Evolutionary conservation across 2,113 vertebrate genomes (phyloP), one percentile per base, ranked within the genome.

Genomic region (Columbina picui): DNA sequence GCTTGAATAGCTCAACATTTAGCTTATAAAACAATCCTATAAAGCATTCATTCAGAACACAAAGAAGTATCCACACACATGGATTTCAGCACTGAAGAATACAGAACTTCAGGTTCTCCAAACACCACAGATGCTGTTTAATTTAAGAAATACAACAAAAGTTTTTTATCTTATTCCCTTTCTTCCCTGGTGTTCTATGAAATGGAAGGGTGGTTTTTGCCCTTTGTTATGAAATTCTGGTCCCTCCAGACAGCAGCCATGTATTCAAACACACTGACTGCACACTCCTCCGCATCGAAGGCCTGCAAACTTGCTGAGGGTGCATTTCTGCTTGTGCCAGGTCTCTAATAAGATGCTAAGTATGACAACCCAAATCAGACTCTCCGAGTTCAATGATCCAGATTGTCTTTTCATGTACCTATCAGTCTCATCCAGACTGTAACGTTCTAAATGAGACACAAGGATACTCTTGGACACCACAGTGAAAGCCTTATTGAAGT

Each of bases 211-310:
- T 59, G 34, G 34, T 8, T 5, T 49, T 49, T 60, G 9, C 32
- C 22, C 39, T 80, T 52, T 23, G 22, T 25, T 70, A 59, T 1
- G 5, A 87, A 56, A 23, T 12, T 10, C 9, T 73, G 19, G 50
- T 65, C 29, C 38, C 52, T 70, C 36, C 50, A 80, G 50, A 45
- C 8, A 41, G 21, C 43, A 70, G 43, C 20, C 25, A 8, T 7
- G 6, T 52, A 81, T 43, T 63, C 52, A 84, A 57, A 78, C n/a
- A 39, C 3, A 39, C 3, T 47, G 25, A 55, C 26, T 22, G 11
- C 36, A n/a, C 7, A n/a, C 0, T 0, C 2, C 14, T 55, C 39
- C 56, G 20, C 19, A 22, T 1, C 0, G 1, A 20, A 34, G 43
- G 57, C 49, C 25, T 84, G 43, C 36, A 69, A 36, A 50, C 34